These are phyloP conservation scores for Platycheirus albimanus DNA, from an alignment of 2,888 invertebrate genomes.

Conservation along the genomic window DNA sequence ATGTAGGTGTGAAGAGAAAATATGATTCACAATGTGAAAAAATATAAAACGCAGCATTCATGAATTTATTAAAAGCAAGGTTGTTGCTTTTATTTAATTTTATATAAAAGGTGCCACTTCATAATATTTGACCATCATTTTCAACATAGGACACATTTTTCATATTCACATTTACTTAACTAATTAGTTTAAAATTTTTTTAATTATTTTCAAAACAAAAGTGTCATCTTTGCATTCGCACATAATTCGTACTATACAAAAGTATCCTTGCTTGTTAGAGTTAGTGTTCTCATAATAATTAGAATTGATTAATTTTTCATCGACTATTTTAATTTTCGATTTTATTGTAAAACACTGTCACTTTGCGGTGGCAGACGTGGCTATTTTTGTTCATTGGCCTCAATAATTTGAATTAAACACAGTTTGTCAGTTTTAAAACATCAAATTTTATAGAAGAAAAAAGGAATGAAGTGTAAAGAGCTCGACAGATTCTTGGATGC, in stretches of 20 bases:
- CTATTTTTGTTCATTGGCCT: constrained; percentile 63
- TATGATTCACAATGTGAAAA: constrained; percentile 52
- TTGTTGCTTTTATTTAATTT: not conserved
- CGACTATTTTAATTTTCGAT: constrained; percentile 38
- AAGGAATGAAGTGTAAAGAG: too few species aligned
- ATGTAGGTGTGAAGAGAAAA: constrained; percentile 41
- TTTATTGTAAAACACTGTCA: constrained; percentile 41
- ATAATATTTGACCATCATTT: not conserved
- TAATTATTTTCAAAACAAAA: not conserved
- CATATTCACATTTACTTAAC: not conserved
- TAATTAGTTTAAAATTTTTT: constrained; percentile 16
- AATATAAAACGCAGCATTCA: constrained; percentile 37
- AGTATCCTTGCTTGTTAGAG: constrained; percentile 1
- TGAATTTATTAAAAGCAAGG: not conserved
- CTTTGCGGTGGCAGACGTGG: too few species aligned
- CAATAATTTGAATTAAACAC: constrained; percentile 19
- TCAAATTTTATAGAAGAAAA: too few species aligned
- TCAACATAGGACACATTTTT: constrained; percentile 14
- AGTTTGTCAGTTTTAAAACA: not conserved
- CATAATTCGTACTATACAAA: not conserved
- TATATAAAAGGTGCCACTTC: not conserved
- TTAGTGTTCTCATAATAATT: constrained; percentile 21
- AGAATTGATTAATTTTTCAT: constrained; percentile 57
- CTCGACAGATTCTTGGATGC: too few species aligned
- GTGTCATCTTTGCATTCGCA: not conserved